Evolutionary conservation across 2,113 vertebrate genomes (phyloP).

Genomic region (Hippocampus abdominalis): DNA sequence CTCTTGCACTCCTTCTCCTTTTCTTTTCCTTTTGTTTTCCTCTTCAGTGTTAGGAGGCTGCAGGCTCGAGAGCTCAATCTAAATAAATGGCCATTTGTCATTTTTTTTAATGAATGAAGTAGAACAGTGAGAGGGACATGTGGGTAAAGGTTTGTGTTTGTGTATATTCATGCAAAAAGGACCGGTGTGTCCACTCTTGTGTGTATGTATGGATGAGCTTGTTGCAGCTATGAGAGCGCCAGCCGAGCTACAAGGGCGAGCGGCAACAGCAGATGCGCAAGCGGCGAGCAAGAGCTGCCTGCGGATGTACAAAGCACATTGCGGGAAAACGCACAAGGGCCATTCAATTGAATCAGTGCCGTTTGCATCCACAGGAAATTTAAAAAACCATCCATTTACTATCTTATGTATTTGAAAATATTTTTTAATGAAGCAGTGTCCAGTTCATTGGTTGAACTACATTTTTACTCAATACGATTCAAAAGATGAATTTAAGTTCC

Average conservation of each 20-base stretch:
- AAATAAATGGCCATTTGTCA: conserved; percentile 72
- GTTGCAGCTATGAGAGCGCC: conserved; percentile 75
- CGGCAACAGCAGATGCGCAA: conserved; percentile 75
- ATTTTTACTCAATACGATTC: background rate
- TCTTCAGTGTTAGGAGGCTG: conserved; percentile 42
- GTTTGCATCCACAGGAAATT: too few relatives aligned
- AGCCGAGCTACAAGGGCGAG: conserved; percentile 56
- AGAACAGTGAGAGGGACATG: conserved; percentile 58
- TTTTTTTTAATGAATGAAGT: conserved; percentile 69
- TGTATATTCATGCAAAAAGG: conserved; percentile 37
- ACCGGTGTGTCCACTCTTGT: conserved; percentile 43
- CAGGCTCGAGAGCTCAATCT: conserved; percentile 64
- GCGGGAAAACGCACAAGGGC: conserved; percentile 1
- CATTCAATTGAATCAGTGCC: too few relatives aligned
- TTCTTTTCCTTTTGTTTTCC: conserved; percentile 16
- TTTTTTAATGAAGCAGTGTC: too few relatives aligned
- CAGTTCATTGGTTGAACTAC: too few relatives aligned
- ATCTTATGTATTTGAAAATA: too few relatives aligned
- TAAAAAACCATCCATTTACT: too few relatives aligned
- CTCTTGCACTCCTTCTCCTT: conserved; percentile 27
- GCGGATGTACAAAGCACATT: conserved; percentile 10
- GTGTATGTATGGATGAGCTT: conserved; percentile 60
- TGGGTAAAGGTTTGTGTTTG: conserved; percentile 52
- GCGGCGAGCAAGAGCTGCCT: conserved; percentile 48
- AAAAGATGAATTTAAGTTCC: background rate